phyloP scores from a whole-genome alignment of 2,888 invertebrate genomes.

The Drosophila pseudotalamancana region DNA sequence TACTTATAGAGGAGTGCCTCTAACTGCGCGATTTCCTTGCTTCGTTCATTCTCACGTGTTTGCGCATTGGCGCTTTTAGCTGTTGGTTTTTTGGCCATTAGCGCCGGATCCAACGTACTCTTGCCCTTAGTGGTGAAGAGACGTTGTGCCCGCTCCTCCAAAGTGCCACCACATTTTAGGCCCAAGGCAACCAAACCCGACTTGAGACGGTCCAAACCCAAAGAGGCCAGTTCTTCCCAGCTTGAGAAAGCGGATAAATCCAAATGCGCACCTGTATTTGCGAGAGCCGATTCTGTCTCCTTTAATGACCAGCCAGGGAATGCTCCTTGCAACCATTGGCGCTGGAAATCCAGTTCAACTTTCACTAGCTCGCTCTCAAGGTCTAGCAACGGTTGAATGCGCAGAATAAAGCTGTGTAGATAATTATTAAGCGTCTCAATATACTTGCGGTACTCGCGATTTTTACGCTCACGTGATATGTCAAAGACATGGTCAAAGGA shows the following conservation, averaged over 20 bases:
- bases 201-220: slow-evolving; percentile 98
- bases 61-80: slow-evolving; percentile 86
- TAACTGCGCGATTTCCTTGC: slow-evolving; percentile 93
- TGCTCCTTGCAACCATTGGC: slow-evolving; percentile 94
- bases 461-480: slow-evolving; percentile 95
- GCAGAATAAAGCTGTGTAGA: slow-evolving; percentile 91
- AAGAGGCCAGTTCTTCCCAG: slow-evolving; percentile 97
- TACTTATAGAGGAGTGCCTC: slow-evolving; percentile 96
- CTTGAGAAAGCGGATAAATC: slow-evolving; percentile 99
- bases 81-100: slow-evolving; percentile 94
- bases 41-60: slow-evolving; percentile 88
- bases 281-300: slow-evolving; percentile 96
- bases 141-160: slow-evolving; percentile 98
- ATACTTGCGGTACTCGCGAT: slow-evolving; percentile 94
- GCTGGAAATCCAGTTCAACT: slow-evolving; percentile 91
- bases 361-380: slow-evolving; percentile 91
- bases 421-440: slow-evolving; percentile 93
- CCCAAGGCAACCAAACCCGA: slow-evolving; percentile 98
- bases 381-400: slow-evolving; percentile 94
- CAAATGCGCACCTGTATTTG: slow-evolving; percentile 97
- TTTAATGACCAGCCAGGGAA: slow-evolving; percentile 99
- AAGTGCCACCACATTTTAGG: slow-evolving; percentile 98
- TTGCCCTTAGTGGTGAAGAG: slow-evolving; percentile 98
- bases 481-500: slow-evolving; percentile 98
- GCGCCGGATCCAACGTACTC: slow-evolving; percentile 94